Percentiles rank a stretch among this genome's conserved stretches.
Conservation (phyloP, 1,140 invertebrate species). For the Cepaea nemoralis region DNA sequence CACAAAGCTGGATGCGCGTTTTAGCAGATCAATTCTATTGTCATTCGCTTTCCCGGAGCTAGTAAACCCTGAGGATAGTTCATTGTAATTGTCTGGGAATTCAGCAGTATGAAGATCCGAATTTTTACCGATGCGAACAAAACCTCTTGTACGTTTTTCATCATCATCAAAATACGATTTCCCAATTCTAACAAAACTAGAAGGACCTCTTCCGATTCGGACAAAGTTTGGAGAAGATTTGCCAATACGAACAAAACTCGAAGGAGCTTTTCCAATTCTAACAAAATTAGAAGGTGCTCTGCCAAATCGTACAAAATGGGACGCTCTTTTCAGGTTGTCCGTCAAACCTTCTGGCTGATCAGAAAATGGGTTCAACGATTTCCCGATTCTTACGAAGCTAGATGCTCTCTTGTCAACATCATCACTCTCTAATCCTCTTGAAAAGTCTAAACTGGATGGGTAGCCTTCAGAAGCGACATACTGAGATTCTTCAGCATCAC, state of each 20-base stretch:
- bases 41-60: too few relatives aligned
- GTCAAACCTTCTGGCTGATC: not conserved
- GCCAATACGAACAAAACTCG: slow-evolving; percentile 40
- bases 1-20: slow-evolving; percentile 40
- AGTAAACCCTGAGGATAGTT: too few relatives aligned
- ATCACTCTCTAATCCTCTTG: not conserved
- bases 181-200: too few relatives aligned
- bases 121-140: slow-evolving; percentile 13
- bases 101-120: not conserved
- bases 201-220: too few relatives aligned
- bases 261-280: not conserved
- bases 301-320: not conserved
- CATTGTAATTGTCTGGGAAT: too few relatives aligned
- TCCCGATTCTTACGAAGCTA: slow-evolving; percentile 1
- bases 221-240: too few relatives aligned
- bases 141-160: not conserved
- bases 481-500: not conserved
- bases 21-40: too few relatives aligned
- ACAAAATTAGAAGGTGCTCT: slow-evolving; percentile 9
- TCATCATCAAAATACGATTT: not conserved
- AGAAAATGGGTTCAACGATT: not conserved
- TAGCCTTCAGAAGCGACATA: slow-evolving; percentile 7
- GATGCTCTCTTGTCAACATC: not conserved
- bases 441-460: slow-evolving; percentile 22
- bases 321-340: not conserved